Evolutionary conservation across 2,888 invertebrate species (phyloP).

Genomic region (Subacronicta megacephala): DNA sequence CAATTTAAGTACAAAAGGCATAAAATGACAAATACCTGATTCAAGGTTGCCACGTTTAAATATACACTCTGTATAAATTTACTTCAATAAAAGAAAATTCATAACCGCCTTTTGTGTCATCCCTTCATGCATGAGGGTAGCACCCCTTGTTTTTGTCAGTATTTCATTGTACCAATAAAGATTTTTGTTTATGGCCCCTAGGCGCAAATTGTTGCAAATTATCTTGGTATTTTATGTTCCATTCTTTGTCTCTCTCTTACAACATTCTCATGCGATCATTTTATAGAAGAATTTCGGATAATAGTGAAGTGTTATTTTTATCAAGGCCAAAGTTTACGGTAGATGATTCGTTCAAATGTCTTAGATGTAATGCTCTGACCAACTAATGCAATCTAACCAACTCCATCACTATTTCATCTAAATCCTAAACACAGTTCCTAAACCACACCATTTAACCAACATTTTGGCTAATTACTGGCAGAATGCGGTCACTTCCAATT

Average conservation of each 20-base stretch:
- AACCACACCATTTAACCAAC: constrained; percentile 9
- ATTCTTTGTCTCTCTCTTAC: constrained; percentile 18
- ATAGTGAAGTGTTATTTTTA: no score
- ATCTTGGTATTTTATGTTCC: constrained; percentile 42
- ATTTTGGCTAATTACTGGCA: constrained; percentile 15
- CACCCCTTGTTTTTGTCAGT: constrained; percentile 40
- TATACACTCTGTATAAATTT: constrained; percentile 14
- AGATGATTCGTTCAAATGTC: no score
- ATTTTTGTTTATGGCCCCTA: constrained; percentile 43
- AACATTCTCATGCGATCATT: background rate
- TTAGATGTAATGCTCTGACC: no score
- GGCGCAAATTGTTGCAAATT: constrained; percentile 40
- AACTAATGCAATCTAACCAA: background rate
- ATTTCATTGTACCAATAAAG: constrained; percentile 42
- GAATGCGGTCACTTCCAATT: constrained; percentile 42
- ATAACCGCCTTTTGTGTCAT: constrained; percentile 13
- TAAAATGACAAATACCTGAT: background rate
- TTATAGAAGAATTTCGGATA: no score
- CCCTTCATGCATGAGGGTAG: constrained; percentile 17
- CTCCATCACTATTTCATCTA: background rate
- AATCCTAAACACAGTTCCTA: constrained; percentile 8
- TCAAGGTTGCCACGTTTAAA: constrained; percentile 1
- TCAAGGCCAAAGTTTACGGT: no score
- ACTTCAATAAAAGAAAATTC: constrained; percentile 16
- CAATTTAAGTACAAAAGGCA: background rate